These are phyloP conservation scores for Gryllus bimaculatus DNA, from an alignment of 1,140 invertebrate genomes.

Conservation along the genomic window DNA sequence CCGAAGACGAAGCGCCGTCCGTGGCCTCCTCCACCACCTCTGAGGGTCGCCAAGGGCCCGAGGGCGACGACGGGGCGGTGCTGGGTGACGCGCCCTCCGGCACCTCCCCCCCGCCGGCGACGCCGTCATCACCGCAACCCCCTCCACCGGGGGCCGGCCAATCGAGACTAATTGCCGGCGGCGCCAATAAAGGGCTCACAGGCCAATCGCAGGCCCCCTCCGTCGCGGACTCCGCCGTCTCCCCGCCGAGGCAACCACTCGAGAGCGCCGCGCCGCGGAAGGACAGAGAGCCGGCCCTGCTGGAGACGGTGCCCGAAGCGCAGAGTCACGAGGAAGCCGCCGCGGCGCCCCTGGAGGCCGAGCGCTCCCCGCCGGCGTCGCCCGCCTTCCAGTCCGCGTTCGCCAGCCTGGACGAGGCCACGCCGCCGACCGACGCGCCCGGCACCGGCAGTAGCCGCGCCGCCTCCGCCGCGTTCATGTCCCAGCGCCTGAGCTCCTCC, in stretches of 20 bases:
- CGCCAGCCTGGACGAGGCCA: background rate
- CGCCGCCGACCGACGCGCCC: background rate
- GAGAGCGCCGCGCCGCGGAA: background rate
- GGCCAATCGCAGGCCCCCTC: background rate
- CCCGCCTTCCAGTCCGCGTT: background rate
- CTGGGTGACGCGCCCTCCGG: background rate
- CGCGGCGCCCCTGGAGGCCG: no score
- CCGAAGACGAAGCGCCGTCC: background rate
- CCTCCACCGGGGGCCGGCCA: background rate
- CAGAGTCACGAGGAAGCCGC: background rate
- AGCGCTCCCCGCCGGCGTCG: background rate
- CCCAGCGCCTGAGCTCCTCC: background rate
- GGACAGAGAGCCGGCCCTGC: background rate
- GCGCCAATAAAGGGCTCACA: background rate
- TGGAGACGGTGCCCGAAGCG: background rate
- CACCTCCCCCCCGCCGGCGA: background rate
- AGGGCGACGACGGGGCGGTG: background rate
- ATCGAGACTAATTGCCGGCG: background rate
- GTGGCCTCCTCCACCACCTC: background rate
- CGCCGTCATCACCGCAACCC: background rate
- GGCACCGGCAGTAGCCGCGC: background rate
- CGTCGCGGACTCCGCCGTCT: background rate
- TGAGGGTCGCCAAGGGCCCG: background rate
- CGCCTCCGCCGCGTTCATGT: background rate
- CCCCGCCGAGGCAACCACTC: background rate